Evolutionary conservation across 2,797 vertebrate species (phyloP), one percentile per base, ranked within the genome.

Genomic region (Phataginus tricuspis): DNA sequence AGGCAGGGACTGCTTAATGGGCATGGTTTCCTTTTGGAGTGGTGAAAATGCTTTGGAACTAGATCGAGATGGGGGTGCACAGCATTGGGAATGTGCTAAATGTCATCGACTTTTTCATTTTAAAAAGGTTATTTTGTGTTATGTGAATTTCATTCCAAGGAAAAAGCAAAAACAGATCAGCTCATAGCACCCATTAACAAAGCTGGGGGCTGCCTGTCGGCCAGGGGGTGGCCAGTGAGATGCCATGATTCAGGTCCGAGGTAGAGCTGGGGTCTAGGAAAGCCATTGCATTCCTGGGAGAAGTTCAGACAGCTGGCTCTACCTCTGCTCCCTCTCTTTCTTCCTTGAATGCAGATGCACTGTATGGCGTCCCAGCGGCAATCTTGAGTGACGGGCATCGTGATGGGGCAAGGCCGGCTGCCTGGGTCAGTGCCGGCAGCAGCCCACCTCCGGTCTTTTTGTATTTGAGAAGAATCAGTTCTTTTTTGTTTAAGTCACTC

Each of bases 221-320:
- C 25, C 18, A 4, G 12, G 53, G 42, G 1, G 4, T 2, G 19
- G n/a, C 59, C 74, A 14, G 0, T 2, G 31, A 71, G 64, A 71
- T 42, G 25, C 53, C 31, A 1, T 1, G 27, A 14, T 42, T 63
- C 19, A 5, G 0, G 3, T 42, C 57, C 16, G 29, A 12, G 21
- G 37, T 21, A 1, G 2, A 55, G 39, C 11, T 64, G 49, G 55
- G 39, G 18, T 82, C 74, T 64, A 18, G 34, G 42, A 34, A 39
- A 19, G 53, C 10, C 0, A 0, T 7, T 9, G 11, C 21, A 0
- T 71, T 37, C 63, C 53, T 0, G 16, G 10, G 1, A 18, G 63
- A 53, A 2, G 12, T 59, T 59, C 55, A 66, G 49, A 45, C 10
- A 10, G 37, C 14, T 1, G 6, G 11, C 49, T 72, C 45, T 19